A percentile compares a stretch with the other conserved stretches of the same genome.
phyloP scores from a whole-genome alignment of 2,113 vertebrate species.

The Podiceps cristatus region DNA sequence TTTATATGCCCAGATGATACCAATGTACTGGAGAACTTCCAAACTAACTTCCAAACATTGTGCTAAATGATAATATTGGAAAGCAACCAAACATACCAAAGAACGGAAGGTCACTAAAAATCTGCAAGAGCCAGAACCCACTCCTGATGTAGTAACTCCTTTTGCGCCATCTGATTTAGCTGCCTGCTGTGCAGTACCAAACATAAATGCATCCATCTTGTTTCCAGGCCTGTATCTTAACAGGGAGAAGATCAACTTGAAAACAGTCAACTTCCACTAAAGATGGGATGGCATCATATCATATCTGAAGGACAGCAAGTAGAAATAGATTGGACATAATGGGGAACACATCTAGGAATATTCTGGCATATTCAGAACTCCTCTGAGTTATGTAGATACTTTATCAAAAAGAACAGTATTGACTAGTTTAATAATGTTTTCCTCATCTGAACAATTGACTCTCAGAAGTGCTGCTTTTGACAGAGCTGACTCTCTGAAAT shows the following conservation, averaged over 20 bases:
- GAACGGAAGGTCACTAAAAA: not conserved
- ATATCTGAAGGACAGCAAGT: not conserved
- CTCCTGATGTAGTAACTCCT: not conserved
- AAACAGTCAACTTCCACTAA: not conserved
- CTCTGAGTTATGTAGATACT: not conserved
- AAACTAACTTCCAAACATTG: not conserved
- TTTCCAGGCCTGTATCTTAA: not conserved
- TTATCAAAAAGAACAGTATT: not conserved
- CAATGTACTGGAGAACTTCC: not conserved
- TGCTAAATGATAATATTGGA: not conserved
- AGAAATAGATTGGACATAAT: not conserved
- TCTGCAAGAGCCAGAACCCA: not conserved
- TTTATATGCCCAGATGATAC: not conserved
- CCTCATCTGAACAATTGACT: not conserved
- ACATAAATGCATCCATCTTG: not conserved
- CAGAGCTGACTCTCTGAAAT: not conserved
- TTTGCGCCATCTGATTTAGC: not conserved
- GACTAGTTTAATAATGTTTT: not conserved
- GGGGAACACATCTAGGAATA: not conserved
- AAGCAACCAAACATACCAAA: not conserved
- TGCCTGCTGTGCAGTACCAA: not conserved
- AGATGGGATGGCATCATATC: rapidly evolving
- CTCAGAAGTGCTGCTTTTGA: not conserved
- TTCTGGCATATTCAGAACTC: not conserved
- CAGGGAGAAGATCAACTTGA: not conserved